phyloP scores from a whole-genome alignment of 2,797 vertebrate genomes.

The Enteromius treurensis region DNA sequence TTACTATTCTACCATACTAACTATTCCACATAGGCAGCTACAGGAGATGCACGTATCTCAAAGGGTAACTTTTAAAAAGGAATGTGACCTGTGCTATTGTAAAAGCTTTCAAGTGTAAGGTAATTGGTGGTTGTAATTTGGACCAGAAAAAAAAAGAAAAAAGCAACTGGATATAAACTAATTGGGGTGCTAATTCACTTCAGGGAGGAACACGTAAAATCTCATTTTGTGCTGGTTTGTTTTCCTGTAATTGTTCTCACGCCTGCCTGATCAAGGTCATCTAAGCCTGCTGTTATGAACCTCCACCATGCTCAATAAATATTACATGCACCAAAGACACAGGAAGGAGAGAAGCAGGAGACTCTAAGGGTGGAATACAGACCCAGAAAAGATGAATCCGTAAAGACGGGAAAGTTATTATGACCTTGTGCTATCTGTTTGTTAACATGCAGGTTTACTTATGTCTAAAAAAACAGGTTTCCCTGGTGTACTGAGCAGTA shows the following conservation, averaged over 20 bases:
- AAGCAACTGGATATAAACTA: constrained; percentile 33
- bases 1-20: neutral
- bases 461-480: constrained; percentile 1
- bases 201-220: constrained; percentile 40
- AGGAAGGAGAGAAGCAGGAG: neutral
- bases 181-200: constrained; percentile 48
- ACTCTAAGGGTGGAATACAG: constrained; percentile 2
- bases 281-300: constrained; percentile 26
- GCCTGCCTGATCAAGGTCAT: constrained; percentile 47
- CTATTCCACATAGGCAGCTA: neutral
- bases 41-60: neutral
- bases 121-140: constrained; percentile 7
- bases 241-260: constrained; percentile 42
- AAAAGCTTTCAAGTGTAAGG: constrained; percentile 15
- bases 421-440: constrained; percentile 32
- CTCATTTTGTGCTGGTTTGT: constrained; percentile 43
- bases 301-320: constrained; percentile 36
- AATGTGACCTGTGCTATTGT: constrained; percentile 18
- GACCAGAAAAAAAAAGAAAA: neutral
- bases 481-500: neutral
- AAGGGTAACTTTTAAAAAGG: constrained; percentile 21
- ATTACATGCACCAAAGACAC: constrained; percentile 49
- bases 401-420: constrained; percentile 5
- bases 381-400: neutral
- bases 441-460: constrained; percentile 27